phyloP scores from a whole-genome alignment of 2,888 invertebrate species.

The Eupithecia vulgata region DNA sequence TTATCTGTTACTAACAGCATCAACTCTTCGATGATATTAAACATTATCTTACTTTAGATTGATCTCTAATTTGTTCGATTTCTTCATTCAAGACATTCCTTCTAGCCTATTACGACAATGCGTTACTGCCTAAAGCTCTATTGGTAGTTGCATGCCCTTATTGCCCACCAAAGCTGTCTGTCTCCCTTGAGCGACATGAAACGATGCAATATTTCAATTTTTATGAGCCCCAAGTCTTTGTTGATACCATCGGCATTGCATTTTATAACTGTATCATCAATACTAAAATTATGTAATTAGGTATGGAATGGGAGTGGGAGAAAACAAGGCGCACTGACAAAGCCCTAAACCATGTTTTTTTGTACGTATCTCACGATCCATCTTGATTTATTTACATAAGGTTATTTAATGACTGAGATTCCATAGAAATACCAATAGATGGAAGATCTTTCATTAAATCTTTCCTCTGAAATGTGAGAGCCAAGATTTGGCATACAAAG shows the following conservation, averaged over 20 bases:
- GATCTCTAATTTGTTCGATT: background rate
- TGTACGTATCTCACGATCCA: slow-evolving; percentile 55
- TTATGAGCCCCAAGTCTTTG: slow-evolving; percentile 25
- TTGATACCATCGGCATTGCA: slow-evolving; percentile 39
- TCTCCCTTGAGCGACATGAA: slow-evolving; percentile 14
- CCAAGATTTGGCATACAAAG: background rate
- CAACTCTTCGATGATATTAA: background rate
- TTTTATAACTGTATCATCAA: slow-evolving; percentile 48
- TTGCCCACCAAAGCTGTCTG: slow-evolving; percentile 19
- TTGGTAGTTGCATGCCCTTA: background rate
- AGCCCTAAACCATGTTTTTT: slow-evolving; percentile 51
- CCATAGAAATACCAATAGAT: slow-evolving; percentile 61
- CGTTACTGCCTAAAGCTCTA: background rate
- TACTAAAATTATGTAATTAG: background rate
- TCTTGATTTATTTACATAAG: slow-evolving; percentile 52
- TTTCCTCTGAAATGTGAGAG: background rate
- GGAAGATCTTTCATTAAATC: slow-evolving; percentile 33
- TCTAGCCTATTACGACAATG: background rate
- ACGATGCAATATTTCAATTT: slow-evolving; percentile 30
- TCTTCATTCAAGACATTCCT: background rate
- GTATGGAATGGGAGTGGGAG: background rate
- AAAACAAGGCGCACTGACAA: background rate
- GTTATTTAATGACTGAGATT: slow-evolving; percentile 63
- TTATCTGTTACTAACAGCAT: background rate
- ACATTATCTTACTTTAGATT: background rate